Evolutionary conservation across 2,797 vertebrate genomes (phyloP).

Genomic region (Rhadinocentrus ornatus): DNA sequence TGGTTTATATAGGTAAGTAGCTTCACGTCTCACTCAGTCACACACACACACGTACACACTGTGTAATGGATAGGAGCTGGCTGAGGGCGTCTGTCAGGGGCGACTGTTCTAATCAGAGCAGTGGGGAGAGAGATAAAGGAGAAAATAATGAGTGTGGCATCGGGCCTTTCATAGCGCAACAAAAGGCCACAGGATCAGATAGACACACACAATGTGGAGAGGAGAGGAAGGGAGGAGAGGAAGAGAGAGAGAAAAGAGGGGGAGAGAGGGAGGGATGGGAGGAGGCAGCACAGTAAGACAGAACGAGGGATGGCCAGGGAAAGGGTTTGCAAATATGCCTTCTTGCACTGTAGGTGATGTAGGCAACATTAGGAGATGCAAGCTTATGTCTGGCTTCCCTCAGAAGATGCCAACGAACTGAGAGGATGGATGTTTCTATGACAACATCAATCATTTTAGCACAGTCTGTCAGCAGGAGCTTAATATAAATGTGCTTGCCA

Average conservation of each 20-base stretch:
- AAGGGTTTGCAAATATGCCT: slow-evolving; percentile 75
- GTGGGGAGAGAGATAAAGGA: slow-evolving; percentile 88
- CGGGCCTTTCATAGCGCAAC: slow-evolving; percentile 84
- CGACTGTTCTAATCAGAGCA: slow-evolving; percentile 89
- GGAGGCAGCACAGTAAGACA: slow-evolving; percentile 43
- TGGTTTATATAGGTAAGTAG: slow-evolving; percentile 70
- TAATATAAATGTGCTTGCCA: slow-evolving; percentile 53
- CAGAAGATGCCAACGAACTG: slow-evolving; percentile 45
- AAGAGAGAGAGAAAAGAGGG: slow-evolving; percentile 67
- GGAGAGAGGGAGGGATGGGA: slow-evolving; percentile 48
- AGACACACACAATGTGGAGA: slow-evolving; percentile 84
- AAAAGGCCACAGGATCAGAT: slow-evolving; percentile 85
- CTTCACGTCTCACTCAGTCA: slow-evolving; percentile 26
- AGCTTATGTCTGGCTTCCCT: slow-evolving; percentile 45
- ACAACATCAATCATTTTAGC: slow-evolving; percentile 71
- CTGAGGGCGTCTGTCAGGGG: slow-evolving; percentile 88
- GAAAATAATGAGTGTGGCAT: slow-evolving; percentile 89
- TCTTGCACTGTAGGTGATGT: slow-evolving; percentile 73
- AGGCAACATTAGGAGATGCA: slow-evolving; percentile 63
- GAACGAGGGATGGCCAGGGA: slow-evolving; percentile 43
- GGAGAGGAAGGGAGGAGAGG: slow-evolving; percentile 76
- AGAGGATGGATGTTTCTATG: slow-evolving; percentile 67
- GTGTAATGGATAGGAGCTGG: slow-evolving; percentile 93
- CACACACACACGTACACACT: slow-evolving; percentile 75
- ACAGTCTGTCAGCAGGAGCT: slow-evolving; percentile 45